Base-by-base conservation (phyloP, 64 coral and sea anemone genomes). In the Hydrozoanthus tunicans region DNA sequence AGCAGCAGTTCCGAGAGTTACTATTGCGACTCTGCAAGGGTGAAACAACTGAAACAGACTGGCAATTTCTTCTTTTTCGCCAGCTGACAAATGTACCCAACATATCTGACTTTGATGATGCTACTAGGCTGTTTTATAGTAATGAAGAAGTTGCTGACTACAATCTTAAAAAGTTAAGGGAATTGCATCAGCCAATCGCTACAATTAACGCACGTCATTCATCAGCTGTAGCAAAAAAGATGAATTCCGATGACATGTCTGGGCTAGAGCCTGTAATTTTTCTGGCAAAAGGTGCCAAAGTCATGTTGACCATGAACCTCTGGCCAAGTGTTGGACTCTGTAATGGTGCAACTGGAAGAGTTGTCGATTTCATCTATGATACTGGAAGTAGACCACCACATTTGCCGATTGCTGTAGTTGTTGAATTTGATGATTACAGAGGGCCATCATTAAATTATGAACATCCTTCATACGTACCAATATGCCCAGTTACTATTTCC, bases 261-360 rank as follows among this genome's bases (percentile, higher is more conserved):
- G 89, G 89, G 78, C 61, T 90, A 61, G 86, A 90, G 59, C 86
- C 86, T 77, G 69, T 90, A 80, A 61, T 91, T 25, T 80, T 91
- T 91, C 59, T 80, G 56, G 89, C 89, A 66, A 80, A 91, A 26
- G 32, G 26, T 54, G 89, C 89, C 11, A 91, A 80, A 80, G 89
- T 91, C 59, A 91, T 91, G 77, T 91, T 91, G 76, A 91, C 89
- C 68, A 91, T 91, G 89, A 91, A 91, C 68, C 51, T 91, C 32
- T 91, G 89, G 89, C 43, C 89, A 79, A 43, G 59, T 80, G 89
- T 91, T 80, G 89, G 89, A 51, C 90, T 82, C 68, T 91, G 90
- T 57, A 91, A 72, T 91, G 78, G 90, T 58, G 90, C 90, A 25
- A 82, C 89, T 3, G 89, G 89, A 20, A 91, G 17, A 69, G 65